Evolutionary conservation across 2,113 vertebrate species (phyloP), one percentile per base, ranked within the genome.

Genomic region (Maccullochella peelii): DNA sequence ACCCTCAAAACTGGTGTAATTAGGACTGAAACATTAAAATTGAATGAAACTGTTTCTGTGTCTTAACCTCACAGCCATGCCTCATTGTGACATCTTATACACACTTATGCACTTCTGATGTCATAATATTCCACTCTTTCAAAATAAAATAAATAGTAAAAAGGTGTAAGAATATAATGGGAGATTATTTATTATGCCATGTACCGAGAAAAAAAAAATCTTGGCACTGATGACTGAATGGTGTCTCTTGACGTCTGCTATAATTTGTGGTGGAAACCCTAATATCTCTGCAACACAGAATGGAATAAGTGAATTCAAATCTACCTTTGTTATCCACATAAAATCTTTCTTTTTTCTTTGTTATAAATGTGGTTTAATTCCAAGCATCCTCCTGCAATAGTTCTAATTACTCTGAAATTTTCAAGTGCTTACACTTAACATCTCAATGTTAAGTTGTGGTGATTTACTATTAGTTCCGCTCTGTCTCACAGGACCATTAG

Each of bases 401-500:
- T 54, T 62, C 0, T 54, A 2, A 10, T 63, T 65, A 33, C 9
- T 38, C 18, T 58, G 9, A 71, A 40, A 25, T 23, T 12, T 18
- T 21, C 11, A 44, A 76, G 20, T 11, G 14, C 54, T 1, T 74
- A 59, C n/a, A 49, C 21, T n/a, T 42, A 2, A 49, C 23, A 57
- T 23, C 11, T 36, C 12, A 12, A 2, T 27, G 14, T 38, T 50
- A 30, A 27, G 15, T 50, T 25, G 2, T 63, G 18, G 25, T 14
- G 12, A 6, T 70, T 59, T 55, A n/a, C 6, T 38, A 0, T 78
- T 25, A 47, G 36, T 61, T 10, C 70, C 4, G 74, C 21, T 79
- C 15, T 87, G 25, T 71, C 21, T 69, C n/a, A 1, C 76, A 92
- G 91, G 47, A 5, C 61, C 86, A 0, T 16, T 33, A 66, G 58